Conservation (phyloP, 2,797 vertebrate genomes). For the Australoheros facetus region DNA sequence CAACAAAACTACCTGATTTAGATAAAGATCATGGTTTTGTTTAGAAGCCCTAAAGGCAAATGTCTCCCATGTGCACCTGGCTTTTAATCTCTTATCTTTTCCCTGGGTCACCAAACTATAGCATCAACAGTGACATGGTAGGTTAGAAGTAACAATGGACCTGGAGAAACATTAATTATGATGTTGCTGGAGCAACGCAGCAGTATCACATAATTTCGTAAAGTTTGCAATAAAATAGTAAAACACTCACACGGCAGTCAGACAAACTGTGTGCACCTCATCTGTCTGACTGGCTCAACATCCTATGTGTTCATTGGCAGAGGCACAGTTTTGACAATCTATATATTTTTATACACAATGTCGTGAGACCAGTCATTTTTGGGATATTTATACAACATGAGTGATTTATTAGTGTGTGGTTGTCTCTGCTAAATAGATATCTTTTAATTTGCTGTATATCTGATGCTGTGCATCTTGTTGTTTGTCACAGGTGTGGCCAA, state of each 20-base stretch:
- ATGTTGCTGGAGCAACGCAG: neutral
- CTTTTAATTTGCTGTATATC: neutral
- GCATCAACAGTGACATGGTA: neutral
- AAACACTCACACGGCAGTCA: neutral
- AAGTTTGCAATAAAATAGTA: neutral
- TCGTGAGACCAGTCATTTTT: neutral
- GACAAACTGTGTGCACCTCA: neutral
- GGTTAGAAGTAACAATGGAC: neutral
- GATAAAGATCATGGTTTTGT: neutral
- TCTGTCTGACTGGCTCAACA: neutral
- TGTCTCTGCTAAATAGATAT: neutral
- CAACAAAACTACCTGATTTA: neutral
- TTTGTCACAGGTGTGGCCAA: constrained; percentile 88
- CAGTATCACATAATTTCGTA: neutral
- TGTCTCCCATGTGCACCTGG: neutral
- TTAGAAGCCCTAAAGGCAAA: neutral
- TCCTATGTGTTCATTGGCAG: neutral
- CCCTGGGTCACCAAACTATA: neutral
- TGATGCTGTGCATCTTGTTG: constrained; percentile 16
- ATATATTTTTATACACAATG: neutral
- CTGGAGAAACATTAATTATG: neutral
- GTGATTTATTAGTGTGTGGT: neutral
- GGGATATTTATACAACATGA: neutral
- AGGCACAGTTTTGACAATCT: neutral
- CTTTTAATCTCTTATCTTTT: neutral